Conservation (phyloP, 2,113 vertebrate species). For the Lathamus discolor region DNA sequence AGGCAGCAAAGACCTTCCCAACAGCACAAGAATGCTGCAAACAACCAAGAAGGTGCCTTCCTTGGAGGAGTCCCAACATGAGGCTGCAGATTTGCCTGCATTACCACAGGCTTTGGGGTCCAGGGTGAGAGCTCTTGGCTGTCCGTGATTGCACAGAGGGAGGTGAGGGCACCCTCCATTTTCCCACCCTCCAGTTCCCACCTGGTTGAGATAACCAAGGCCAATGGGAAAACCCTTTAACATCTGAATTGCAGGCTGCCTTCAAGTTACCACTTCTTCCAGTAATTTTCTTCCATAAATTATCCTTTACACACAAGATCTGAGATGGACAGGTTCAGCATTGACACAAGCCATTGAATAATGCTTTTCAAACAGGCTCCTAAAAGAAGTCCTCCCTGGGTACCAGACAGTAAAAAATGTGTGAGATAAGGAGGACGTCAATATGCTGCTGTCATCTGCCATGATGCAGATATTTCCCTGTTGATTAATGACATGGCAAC, state of each 20-base stretch:
- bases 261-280: fast-evolving
- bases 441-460: neutral
- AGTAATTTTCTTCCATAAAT: neutral
- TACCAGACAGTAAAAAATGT: neutral
- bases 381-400: neutral
- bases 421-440: neutral
- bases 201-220: neutral
- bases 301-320: neutral
- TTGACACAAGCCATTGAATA: neutral
- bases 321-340: neutral
- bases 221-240: neutral
- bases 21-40: neutral
- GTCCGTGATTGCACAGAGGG: fast-evolving
- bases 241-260: neutral
- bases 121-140: fast-evolving
- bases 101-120: fast-evolving
- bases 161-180: too few relatives aligned
- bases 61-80: neutral
- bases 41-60: too few relatives aligned
- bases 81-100: neutral
- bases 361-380: neutral
- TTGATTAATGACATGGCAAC: neutral
- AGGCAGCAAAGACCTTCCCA: neutral
- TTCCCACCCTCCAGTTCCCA: neutral
- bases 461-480: neutral